Conservation (phyloP, 2,113 vertebrate species). For the Rhinopomastus cyanomelas region DNA sequence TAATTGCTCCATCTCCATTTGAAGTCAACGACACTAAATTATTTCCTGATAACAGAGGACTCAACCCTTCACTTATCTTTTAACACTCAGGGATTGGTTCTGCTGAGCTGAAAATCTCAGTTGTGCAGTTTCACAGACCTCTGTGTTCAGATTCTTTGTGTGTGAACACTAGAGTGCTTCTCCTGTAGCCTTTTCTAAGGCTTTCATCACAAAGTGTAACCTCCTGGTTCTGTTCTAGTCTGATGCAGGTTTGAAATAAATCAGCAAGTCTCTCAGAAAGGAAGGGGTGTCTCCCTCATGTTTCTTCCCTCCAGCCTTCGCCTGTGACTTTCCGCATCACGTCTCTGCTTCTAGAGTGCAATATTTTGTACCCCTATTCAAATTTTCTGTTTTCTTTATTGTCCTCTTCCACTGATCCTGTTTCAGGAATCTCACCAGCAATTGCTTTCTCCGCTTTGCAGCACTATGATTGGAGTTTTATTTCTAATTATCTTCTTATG, state of each 20-base stretch:
- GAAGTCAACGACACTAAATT: conserved; percentile 10
- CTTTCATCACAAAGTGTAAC: neutral
- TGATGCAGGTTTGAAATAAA: neutral
- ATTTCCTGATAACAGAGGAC: neutral
- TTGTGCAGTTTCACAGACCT: neutral
- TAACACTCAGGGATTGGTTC: neutral
- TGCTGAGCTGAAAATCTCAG: conserved; percentile 1
- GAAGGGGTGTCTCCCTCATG: neutral
- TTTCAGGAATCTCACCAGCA: neutral
- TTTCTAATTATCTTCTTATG: neutral
- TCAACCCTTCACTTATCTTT: conserved; percentile 6
- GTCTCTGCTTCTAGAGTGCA: neutral
- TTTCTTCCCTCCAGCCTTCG: neutral
- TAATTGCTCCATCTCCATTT: conserved; percentile 3
- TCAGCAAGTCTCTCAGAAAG: neutral
- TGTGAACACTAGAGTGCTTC: neutral
- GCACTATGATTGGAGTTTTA: neutral
- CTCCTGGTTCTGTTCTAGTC: neutral
- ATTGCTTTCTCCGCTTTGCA: neutral
- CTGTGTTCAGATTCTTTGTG: neutral
- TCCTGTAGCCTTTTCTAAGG: neutral
- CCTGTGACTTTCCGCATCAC: neutral
- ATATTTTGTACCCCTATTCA: neutral
- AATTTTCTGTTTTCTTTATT: conserved; percentile 13
- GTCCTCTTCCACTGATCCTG: neutral